Base-by-base conservation (phyloP, 2,797 vertebrate species). In the Odontamblyopus rebecca region DNA sequence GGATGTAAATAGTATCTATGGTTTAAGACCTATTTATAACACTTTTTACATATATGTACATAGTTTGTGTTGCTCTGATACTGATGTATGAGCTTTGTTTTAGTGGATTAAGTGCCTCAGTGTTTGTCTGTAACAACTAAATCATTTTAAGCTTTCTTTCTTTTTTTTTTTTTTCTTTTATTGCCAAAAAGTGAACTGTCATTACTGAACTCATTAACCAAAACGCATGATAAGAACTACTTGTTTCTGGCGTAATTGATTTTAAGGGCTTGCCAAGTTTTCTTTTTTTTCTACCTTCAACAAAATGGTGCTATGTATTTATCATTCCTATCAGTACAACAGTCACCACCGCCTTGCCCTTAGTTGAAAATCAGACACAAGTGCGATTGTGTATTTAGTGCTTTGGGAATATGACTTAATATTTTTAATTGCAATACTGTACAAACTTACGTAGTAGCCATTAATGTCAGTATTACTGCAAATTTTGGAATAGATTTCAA, bases 11-110 rank as follows among this genome's bases (percentile, higher is more conserved):
- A 99, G 95, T 99, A 97, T 96, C 96, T 97, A 95, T 93, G 96
- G 96, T 99, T 99, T 97, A 95, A 96, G 98, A 96, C 96, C 95
- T 99, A 99, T 99, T 99, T 99, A 99, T 99, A 99, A 99, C 97
- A 98, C 97, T 97, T 99, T 99, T 98, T 99, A 98, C 97, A 98
- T 98, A 93, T 93, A 95, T 99, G 97, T 99, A 99, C 94, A 99
- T 99, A 99, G 97, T 94, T 94, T 94, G 94, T 97, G 91, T 98
- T 94, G 96, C 96, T 95, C 85, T 78, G 85, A 93, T 93, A 93
- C 91, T 88, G 63, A 66, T 83, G 89, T 93, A 93, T 92, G 91
- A 93, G 92, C 93, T 94, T 93, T 79, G 85, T 92, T 92, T 91
- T 76, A 86, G 93, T 92, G 95, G 94, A 95, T 95, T 93, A 94